Conservation (phyloP, 1,140 invertebrate species). For the Drosophila littoralis region DNA sequence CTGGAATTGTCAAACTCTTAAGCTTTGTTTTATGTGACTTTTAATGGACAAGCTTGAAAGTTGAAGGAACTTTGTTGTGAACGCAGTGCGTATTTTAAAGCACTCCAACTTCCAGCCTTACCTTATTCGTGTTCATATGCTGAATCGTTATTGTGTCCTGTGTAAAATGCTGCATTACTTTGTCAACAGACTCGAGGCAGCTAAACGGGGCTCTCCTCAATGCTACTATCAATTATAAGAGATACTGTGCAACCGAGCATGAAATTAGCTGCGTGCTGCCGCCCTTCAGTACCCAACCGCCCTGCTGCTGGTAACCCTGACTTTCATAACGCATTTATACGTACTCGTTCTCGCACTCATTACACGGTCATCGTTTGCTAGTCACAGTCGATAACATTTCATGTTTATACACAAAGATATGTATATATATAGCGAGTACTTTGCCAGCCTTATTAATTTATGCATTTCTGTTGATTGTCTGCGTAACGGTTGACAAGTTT, state of each 20-base stretch:
- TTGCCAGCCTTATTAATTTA: slow-evolving; percentile 67
- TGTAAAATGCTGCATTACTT: not conserved
- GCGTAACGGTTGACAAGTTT: slow-evolving; percentile 80
- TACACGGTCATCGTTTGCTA: slow-evolving; percentile 47
- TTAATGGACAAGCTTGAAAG: not conserved
- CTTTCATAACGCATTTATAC: slow-evolving; percentile 50
- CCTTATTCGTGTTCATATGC: not conserved
- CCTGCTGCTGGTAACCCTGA: slow-evolving; percentile 46
- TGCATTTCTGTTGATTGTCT: slow-evolving; percentile 74
- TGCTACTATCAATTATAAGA: slow-evolving; percentile 64
- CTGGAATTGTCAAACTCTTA: not conserved
- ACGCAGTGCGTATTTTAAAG: slow-evolving; percentile 12
- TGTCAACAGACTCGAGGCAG: not conserved
- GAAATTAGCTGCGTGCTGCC: slow-evolving; percentile 74
- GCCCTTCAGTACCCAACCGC: slow-evolving; percentile 12
- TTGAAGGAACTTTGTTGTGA: slow-evolving; percentile 2
- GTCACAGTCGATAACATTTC: slow-evolving; percentile 62
- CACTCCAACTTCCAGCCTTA: not conserved
- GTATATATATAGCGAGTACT: slow-evolving; percentile 16
- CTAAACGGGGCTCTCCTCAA: slow-evolving; percentile 1
- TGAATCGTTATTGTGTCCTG: slow-evolving; percentile 19
- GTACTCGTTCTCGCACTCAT: slow-evolving; percentile 25
- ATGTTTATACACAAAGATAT: slow-evolving; percentile 29
- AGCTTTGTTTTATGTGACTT: not conserved
- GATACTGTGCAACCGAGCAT: slow-evolving; percentile 72